Conservation (phyloP, 2,888 invertebrate genomes). For the Phengaris arion region DNA sequence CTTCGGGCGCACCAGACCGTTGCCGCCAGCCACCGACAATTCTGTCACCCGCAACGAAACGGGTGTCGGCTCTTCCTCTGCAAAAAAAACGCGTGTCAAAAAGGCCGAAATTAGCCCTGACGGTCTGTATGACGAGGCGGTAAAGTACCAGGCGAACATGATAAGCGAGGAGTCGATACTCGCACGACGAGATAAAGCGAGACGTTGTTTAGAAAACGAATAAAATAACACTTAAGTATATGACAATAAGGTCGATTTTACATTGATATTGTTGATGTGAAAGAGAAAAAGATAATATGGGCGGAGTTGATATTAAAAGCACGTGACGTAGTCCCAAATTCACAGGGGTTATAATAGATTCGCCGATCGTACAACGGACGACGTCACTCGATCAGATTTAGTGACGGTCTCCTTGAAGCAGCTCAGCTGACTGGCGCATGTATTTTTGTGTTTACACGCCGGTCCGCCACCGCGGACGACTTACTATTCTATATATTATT, state of each 20-base stretch:
- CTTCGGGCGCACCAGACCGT: slow-evolving; percentile 57
- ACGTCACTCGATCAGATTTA: slow-evolving; percentile 23
- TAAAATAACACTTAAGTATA: not conserved
- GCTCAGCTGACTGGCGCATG: slow-evolving; percentile 22
- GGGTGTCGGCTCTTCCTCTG: slow-evolving; percentile 76
- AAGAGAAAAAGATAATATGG: slow-evolving; percentile 9
- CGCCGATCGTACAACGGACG: slow-evolving; percentile 10
- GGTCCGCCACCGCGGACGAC: not conserved
- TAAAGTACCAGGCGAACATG: slow-evolving; percentile 75
- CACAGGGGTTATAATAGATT: slow-evolving; percentile 11
- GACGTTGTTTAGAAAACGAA: slow-evolving; percentile 37
- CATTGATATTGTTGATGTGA: not conserved
- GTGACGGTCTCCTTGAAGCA: slow-evolving; percentile 14
- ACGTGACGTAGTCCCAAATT: slow-evolving; percentile 24
- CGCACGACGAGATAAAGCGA: slow-evolving; percentile 47
- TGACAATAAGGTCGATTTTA: not conserved
- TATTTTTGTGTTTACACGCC: slow-evolving; percentile 14
- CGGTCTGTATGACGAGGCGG: slow-evolving; percentile 77
- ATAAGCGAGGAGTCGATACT: slow-evolving; percentile 47
- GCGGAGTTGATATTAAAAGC: slow-evolving; percentile 12
- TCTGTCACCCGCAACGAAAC: slow-evolving; percentile 66
- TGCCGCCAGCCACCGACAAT: slow-evolving; percentile 62
- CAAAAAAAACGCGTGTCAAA: slow-evolving; percentile 56
- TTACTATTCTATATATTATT: not conserved
- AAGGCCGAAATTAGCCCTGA: slow-evolving; percentile 44